phyloP scores from a whole-genome alignment of 2,888 invertebrate species.

The Rhaphigaster nebulosa region DNA sequence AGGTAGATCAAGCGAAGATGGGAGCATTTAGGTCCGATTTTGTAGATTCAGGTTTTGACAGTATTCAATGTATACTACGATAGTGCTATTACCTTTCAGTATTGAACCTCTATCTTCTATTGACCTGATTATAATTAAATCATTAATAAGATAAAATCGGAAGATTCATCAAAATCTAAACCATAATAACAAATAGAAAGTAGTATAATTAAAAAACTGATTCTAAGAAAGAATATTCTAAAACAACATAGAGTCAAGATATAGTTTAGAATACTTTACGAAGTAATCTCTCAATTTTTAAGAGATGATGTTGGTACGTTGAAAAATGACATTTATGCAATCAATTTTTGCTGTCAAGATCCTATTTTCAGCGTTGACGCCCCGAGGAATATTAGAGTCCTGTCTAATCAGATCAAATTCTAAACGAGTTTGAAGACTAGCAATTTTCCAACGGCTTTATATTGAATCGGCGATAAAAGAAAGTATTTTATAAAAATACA shows the following conservation, averaged over 20 bases:
- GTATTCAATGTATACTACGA: no score
- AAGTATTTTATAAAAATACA: not conserved
- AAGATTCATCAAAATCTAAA: no score
- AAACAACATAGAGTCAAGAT: not conserved
- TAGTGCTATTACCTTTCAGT: no score
- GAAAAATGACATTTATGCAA: not conserved
- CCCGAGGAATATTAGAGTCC: not conserved
- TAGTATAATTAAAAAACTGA: not conserved
- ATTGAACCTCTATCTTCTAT: no score
- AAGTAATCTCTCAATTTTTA: not conserved
- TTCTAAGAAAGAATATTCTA: not conserved
- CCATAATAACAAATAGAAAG: not conserved
- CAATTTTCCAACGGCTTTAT: not conserved
- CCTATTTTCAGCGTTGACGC: not conserved
- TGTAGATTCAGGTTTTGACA: no score
- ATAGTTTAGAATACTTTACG: no score
- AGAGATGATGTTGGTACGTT: not conserved
- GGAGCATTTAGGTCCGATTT: no score
- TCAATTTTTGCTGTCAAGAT: not conserved
- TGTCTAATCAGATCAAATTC: not conserved
- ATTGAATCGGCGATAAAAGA: not conserved
- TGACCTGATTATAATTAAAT: no score
- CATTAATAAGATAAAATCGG: no score
- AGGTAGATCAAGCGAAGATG: no score
- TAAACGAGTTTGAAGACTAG: not conserved